Evolutionary conservation across 2,797 vertebrate genomes (phyloP), one percentile per base, ranked within the genome.

Genomic region (Eidolon dupreanum): DNA sequence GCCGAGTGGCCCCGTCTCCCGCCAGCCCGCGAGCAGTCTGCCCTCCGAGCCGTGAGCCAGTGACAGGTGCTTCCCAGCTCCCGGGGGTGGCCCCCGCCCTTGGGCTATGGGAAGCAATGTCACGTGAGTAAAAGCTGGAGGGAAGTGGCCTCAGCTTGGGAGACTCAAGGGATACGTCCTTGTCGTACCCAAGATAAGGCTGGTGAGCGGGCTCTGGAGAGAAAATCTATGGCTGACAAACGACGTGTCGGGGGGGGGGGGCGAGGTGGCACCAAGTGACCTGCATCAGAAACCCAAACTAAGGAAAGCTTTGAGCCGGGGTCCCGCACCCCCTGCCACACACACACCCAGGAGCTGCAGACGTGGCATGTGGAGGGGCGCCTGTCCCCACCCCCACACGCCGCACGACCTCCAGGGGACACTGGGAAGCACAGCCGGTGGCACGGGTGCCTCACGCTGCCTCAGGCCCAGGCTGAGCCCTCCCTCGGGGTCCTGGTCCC

Each of bases 1-100:
- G 55, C 12, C 36, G 10, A 46, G 57, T 6, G 53, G 51, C 12
- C 17, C 43, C 46, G 10, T 51, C 46, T 51, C 28, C 7, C 66
- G 13, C 43, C 61, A 6, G 5, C 6, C 12, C 49, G 2, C 5
- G 28, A 17, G 70, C 31, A 13, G 15, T 16, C 9, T 33, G 0
- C 0, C 0, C 41, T 5, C 22, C 26, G 3, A 0, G 3, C 46
- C 6, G 0, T 11, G 66, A 59, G 26, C 84, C 22, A 4, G 10
- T 49, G 28, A 19, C 13, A 28, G 28, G 33, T 12, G 17, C 65
- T 81, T 36, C 3, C 0, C 8, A 53, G n/a, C 22, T 17, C 8
- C 36, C 20, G 2, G 38, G 38, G 13, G 1, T 55, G 31, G 46
- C 38, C 49, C 49, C 5, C 12, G 1, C 10, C 15, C 33, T 55